Evolutionary conservation across 2,113 vertebrate genomes (phyloP).

Genomic region (Pterocles orientalis): DNA sequence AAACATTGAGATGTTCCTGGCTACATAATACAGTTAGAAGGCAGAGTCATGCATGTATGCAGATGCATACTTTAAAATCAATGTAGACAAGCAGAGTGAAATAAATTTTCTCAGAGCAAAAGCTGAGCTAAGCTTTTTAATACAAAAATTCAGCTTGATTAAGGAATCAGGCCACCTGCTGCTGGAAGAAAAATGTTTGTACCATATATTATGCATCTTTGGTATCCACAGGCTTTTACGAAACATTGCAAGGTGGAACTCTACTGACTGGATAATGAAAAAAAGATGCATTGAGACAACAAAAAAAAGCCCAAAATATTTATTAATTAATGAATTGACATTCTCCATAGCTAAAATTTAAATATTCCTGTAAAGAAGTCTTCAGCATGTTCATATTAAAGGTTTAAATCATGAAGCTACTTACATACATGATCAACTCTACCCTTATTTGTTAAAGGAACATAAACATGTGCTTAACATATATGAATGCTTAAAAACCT

Average conservation of each 20-base stretch:
- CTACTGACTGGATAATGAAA: not conserved
- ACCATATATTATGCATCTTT: not conserved
- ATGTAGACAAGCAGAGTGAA: conserved; percentile 3
- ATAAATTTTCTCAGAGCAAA: conserved; percentile 24
- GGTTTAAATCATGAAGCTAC: not conserved
- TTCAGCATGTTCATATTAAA: not conserved
- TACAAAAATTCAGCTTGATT: conserved; percentile 24
- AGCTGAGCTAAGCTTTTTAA: conserved; percentile 26
- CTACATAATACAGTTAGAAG: not conserved
- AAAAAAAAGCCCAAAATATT: not conserved
- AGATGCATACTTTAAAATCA: not conserved
- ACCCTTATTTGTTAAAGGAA: not conserved
- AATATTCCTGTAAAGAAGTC: not conserved
- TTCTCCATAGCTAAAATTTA: not conserved
- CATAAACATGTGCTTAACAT: not conserved
- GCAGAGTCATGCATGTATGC: not conserved
- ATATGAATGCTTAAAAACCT: not conserved
- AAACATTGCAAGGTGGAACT: not conserved
- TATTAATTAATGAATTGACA: conserved; percentile 1
- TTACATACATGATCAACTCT: not conserved
- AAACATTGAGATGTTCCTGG: not conserved
- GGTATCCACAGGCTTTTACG: not conserved
- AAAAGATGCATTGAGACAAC: not conserved
- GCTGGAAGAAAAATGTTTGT: conserved; percentile 15
- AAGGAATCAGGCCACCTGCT: not conserved